Evolutionary conservation across 2,113 vertebrate genomes (phyloP).

Genomic region (Crotalus viridis): DNA sequence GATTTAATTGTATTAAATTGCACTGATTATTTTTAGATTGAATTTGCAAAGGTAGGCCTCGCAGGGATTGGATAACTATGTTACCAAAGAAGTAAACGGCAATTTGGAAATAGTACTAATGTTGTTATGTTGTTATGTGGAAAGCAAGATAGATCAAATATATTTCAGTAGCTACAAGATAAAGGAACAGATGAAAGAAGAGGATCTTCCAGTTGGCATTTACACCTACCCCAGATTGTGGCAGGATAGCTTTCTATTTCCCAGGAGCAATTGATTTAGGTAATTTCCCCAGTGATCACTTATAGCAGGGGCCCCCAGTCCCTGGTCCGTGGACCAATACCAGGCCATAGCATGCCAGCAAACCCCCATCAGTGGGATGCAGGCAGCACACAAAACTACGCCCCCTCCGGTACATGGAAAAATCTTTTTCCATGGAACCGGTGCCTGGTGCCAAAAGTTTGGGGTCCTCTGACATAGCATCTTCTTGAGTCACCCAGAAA

Average conservation of each 20-base stretch:
- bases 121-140: not conserved
- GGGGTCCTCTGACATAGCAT: not conserved
- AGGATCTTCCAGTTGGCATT: not conserved
- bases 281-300: not conserved
- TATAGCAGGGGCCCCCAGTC: not conserved
- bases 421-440: no score
- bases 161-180: conserved; percentile 23
- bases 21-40: conserved; percentile 32
- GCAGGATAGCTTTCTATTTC: not conserved
- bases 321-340: no score
- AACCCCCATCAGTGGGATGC: no score
- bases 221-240: not conserved
- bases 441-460: no score
- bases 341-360: no score
- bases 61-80: not conserved
- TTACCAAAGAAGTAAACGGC: not conserved
- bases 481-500: not conserved
- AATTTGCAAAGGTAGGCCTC: conserved; percentile 27
- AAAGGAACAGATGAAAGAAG: not conserved
- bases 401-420: no score
- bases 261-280: not conserved
- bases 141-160: conserved; percentile 22
- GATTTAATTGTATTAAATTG: conserved; percentile 38
- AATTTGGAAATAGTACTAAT: conserved; percentile 21
- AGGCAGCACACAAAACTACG: no score